Conservation (phyloP, 2,888 invertebrate genomes). For the Sthenelais limicola region DNA sequence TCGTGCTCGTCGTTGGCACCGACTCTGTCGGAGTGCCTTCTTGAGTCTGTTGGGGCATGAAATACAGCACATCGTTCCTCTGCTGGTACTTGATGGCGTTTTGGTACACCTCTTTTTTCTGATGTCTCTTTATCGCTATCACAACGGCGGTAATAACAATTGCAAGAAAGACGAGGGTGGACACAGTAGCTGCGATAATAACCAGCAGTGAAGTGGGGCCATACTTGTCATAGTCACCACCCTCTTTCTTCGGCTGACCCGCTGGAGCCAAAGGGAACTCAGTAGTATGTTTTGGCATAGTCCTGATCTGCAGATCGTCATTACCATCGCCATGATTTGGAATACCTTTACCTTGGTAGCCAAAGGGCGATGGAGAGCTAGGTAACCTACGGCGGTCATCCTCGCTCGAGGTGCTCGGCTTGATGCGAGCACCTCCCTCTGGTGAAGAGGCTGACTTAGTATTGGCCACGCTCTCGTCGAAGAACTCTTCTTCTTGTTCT, state of each 20-base stretch:
- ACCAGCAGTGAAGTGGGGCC: slow-evolving; percentile 28
- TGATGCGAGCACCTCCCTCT: slow-evolving; percentile 16
- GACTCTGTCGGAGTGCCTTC: slow-evolving; percentile 11
- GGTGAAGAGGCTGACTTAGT: slow-evolving; percentile 2
- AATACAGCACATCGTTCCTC: slow-evolving; percentile 43
- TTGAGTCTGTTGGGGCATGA: slow-evolving; percentile 40
- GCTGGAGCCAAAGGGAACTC: slow-evolving; percentile 3
- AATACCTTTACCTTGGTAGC: not conserved
- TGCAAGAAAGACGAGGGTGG: slow-evolving; percentile 34
- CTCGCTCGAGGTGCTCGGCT: not conserved
- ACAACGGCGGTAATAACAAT: slow-evolving; percentile 33
- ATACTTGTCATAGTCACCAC: slow-evolving; percentile 8
- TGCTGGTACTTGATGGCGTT: slow-evolving; percentile 45
- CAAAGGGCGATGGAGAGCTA: slow-evolving; percentile 13
- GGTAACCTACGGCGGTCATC: slow-evolving; percentile 7
- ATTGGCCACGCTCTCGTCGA: slow-evolving; percentile 7
- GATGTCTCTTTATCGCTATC: slow-evolving; percentile 14
- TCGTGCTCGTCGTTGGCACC: slow-evolving; percentile 18
- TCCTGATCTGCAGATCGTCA: slow-evolving; percentile 20
- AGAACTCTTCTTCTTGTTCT: slow-evolving; percentile 19
- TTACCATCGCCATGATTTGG: slow-evolving; percentile 6
- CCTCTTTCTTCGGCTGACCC: not conserved
- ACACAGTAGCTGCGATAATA: slow-evolving; percentile 22
- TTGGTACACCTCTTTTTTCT: slow-evolving; percentile 39
- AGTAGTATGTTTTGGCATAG: slow-evolving; percentile 32